A percentile compares a stretch with the other conserved stretches of the same genome.
phyloP scores from a whole-genome alignment of 2,888 invertebrate genomes.

The Macroteleia sp. region DNA sequence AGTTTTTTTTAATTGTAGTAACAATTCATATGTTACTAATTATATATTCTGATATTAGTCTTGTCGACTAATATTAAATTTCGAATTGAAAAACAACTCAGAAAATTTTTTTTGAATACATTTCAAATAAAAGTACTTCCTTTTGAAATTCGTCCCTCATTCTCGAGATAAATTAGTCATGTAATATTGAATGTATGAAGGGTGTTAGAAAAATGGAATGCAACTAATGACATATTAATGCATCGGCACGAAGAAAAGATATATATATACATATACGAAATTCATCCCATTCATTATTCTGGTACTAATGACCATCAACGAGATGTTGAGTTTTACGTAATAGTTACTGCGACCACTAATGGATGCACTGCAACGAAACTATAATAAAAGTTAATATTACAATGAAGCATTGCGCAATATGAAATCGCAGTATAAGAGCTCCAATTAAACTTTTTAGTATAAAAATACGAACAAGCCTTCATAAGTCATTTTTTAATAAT shows the following conservation, averaged over 20 bases:
- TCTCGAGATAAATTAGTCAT: slow-evolving; percentile 12
- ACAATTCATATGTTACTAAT: no score
- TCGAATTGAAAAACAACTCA: no score
- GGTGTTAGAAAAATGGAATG: slow-evolving; percentile 12
- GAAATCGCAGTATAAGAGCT: neutral
- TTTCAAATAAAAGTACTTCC: no score
- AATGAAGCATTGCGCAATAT: neutral
- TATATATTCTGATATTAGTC: no score
- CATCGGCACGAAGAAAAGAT: slow-evolving; percentile 1
- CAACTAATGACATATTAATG: slow-evolving; percentile 24
- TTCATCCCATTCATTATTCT: slow-evolving; percentile 24
- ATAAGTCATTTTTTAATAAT: no score
- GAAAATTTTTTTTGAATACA: no score
- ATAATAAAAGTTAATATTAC: slow-evolving; percentile 14
- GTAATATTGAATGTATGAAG: slow-evolving; percentile 18
- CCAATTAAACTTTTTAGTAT: neutral
- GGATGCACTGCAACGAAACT: slow-evolving; percentile 8
- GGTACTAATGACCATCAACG: slow-evolving; percentile 28
- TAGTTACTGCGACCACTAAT: neutral
- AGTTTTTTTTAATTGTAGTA: no score
- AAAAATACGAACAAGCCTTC: no score
- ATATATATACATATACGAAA: slow-evolving; percentile 14
- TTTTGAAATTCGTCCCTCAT: no score
- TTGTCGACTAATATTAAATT: no score
- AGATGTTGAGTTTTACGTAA: slow-evolving; percentile 19